Evolutionary conservation across 2,797 vertebrate species (phyloP).

Genomic region (Cuculus canorus): DNA sequence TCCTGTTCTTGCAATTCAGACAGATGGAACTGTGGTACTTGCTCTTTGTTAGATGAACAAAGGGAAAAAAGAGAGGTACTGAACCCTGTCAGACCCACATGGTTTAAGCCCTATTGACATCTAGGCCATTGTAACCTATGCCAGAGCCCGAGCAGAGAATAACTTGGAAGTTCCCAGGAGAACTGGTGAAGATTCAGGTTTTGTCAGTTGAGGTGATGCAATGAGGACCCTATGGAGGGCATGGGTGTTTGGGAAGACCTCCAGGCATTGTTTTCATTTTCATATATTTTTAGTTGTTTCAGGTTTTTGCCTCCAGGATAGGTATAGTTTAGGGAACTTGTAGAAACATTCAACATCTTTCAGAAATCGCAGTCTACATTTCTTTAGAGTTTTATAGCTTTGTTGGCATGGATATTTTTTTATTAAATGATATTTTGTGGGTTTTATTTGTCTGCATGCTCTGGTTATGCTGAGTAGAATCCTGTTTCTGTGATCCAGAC

Average conservation of each 20-base stretch:
- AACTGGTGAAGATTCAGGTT: background rate
- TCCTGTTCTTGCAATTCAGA: background rate
- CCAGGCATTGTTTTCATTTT: background rate
- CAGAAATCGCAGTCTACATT: background rate
- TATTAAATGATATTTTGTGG: background rate
- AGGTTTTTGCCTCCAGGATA: slow-evolving; percentile 15
- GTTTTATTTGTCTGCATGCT: background rate
- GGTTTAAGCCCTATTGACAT: background rate
- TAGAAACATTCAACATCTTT: background rate
- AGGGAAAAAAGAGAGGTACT: background rate
- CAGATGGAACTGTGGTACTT: background rate
- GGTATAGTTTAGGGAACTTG: background rate
- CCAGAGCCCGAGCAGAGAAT: background rate
- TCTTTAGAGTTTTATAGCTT: background rate
- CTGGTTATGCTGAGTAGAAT: background rate
- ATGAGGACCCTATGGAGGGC: background rate
- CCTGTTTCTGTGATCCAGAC: background rate
- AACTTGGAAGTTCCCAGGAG: slow-evolving; percentile 2
- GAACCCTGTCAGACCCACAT: background rate
- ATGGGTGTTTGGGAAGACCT: slow-evolving; percentile 26
- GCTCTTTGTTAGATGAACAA: background rate
- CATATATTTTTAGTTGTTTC: slow-evolving; percentile 6
- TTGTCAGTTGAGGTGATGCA: background rate
- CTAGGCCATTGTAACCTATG: background rate
- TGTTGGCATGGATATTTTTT: background rate